Percentiles rank a stretch among this genome's conserved stretches.
Conservation (phyloP, 2,888 invertebrate species). For the Drosophila nr. fundita region DNA sequence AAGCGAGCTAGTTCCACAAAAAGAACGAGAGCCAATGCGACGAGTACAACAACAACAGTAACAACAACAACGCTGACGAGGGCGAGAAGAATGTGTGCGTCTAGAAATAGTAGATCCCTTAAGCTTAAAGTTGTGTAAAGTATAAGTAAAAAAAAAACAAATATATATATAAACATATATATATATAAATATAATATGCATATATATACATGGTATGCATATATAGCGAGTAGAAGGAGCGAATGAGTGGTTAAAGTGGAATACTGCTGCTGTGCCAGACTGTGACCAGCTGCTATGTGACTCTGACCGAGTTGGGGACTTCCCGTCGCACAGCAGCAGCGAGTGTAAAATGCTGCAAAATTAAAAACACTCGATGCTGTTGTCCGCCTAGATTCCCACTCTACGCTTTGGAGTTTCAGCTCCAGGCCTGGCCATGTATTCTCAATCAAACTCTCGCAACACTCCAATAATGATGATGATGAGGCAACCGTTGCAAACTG, state of each 20-base stretch:
- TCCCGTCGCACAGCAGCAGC: slow-evolving; percentile 7
- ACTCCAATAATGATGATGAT: neutral
- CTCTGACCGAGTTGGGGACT: neutral
- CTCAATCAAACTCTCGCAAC: slow-evolving; percentile 4
- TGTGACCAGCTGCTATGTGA: neutral
- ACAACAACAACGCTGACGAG: slow-evolving; percentile 20
- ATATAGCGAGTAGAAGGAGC: slow-evolving; percentile 29
- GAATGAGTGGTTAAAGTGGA: slow-evolving; percentile 14
- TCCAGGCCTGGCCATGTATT: slow-evolving; percentile 14
- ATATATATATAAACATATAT: slow-evolving; percentile 44
- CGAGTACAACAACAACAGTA: slow-evolving; percentile 4
- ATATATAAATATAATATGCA: slow-evolving; percentile 44
- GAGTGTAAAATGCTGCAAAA: slow-evolving; percentile 57
- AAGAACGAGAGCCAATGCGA: slow-evolving; percentile 10
- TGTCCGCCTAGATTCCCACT: neutral
- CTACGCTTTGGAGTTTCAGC: neutral
- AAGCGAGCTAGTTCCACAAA: slow-evolving; percentile 17
- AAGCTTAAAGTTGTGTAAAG: slow-evolving; percentile 78
- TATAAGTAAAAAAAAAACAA: slow-evolving; percentile 62
- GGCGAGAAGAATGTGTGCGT: slow-evolving; percentile 26
- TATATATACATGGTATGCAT: slow-evolving; percentile 23
- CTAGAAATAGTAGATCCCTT: slow-evolving; percentile 62
- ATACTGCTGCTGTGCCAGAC: slow-evolving; percentile 23
- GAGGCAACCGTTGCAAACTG: slow-evolving; percentile 8
- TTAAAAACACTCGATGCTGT: slow-evolving; percentile 12